A percentile compares a stretch with the other conserved stretches of the same genome.
phyloP scores from a whole-genome alignment of 2,113 vertebrate species.

The Recurvirostra avosetta region DNA sequence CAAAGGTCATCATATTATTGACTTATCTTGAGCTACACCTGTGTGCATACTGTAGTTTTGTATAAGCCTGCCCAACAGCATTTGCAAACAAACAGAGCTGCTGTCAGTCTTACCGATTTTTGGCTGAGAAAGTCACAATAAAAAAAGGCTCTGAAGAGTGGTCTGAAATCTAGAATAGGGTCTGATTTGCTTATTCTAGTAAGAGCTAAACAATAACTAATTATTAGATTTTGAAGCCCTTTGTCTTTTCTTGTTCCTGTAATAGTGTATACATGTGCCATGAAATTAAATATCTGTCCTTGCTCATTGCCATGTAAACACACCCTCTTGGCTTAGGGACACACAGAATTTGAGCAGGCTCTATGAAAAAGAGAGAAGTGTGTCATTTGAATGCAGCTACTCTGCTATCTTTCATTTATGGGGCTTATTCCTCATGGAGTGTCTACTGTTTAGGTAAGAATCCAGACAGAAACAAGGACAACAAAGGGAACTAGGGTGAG shows the following conservation, averaged over 20 bases:
- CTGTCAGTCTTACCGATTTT: neutral
- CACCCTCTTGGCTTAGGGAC: neutral
- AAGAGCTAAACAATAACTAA: neutral
- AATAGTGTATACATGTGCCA: neutral
- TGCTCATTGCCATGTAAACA: neutral
- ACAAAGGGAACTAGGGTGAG: neutral
- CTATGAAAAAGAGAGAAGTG: neutral
- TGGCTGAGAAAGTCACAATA: neutral
- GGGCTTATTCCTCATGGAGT: neutral
- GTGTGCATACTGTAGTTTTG: neutral
- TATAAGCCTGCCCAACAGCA: neutral
- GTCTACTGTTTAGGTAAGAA: neutral
- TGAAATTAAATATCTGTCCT: neutral
- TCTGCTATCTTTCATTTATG: neutral
- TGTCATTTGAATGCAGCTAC: neutral
- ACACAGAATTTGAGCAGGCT: neutral
- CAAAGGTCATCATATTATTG: neutral
- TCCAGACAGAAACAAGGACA: neutral
- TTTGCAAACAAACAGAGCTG: conserved; percentile 33
- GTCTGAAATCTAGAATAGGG: neutral
- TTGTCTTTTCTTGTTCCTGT: neutral
- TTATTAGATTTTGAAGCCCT: neutral
- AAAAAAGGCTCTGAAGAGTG: neutral
- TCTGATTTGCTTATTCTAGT: neutral
- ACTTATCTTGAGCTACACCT: neutral